Conservation (phyloP, 2,797 vertebrate genomes). For the Enteromius thamalakanensis region DNA sequence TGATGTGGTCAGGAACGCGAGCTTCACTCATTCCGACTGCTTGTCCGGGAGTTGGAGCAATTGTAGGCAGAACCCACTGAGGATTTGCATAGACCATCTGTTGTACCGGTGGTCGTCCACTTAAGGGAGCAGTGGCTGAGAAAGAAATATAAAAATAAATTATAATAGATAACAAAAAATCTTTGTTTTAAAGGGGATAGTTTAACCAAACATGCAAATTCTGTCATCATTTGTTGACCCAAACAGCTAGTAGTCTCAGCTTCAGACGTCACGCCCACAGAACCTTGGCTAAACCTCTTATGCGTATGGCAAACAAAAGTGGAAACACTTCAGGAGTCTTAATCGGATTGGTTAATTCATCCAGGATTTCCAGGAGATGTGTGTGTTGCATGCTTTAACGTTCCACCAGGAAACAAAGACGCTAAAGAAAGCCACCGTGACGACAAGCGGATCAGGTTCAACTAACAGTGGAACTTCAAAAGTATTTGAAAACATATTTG, state of each 20-base stretch:
- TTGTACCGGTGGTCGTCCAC: not conserved
- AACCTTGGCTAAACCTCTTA: too few species aligned
- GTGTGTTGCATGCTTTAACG: too few species aligned
- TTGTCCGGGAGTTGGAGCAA: not conserved
- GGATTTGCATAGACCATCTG: conserved; percentile 60
- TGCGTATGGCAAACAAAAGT: too few species aligned
- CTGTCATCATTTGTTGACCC: not conserved
- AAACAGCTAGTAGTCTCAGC: not conserved
- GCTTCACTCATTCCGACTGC: conserved; percentile 10
- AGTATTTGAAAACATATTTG: too few species aligned
- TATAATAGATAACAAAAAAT: not conserved
- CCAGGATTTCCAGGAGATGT: too few species aligned
- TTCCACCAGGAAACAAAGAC: too few species aligned
- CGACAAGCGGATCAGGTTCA: too few species aligned
- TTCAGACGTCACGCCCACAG: too few species aligned
- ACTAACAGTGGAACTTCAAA: too few species aligned
- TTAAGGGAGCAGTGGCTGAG: not conserved
- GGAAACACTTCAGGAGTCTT: too few species aligned
- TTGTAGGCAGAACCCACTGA: conserved; percentile 60
- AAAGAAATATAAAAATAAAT: not conserved
- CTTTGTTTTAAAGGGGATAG: not conserved
- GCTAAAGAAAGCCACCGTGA: too few species aligned
- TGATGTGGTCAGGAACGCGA: conserved; percentile 50
- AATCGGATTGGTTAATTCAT: too few species aligned
- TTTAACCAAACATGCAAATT: not conserved